phyloP scores from a whole-genome alignment of 1,140 invertebrate genomes.

The Drosophila nigromelanica region DNA sequence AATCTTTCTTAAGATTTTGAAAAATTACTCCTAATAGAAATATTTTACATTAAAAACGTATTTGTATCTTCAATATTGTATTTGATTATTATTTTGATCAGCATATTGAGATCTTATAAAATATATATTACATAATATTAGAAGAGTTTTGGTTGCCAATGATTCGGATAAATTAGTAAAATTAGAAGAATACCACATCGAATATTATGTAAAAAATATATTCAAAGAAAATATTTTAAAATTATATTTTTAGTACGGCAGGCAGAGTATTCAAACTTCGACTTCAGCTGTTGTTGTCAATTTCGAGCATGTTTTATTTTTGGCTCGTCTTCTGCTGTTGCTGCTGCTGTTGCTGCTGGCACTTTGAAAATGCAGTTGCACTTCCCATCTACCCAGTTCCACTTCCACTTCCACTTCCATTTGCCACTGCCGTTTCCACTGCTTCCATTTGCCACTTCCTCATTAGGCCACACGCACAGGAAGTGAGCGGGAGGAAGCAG shows the following conservation, averaged over 20 bases:
- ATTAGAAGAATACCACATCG: no score
- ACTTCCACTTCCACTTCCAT: not conserved
- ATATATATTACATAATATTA: no score
- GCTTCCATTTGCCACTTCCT: slow-evolving; percentile 63
- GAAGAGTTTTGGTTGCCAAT: no score
- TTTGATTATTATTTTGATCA: no score
- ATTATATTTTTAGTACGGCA: no score
- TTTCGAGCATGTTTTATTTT: slow-evolving; percentile 16
- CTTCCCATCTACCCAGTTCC: slow-evolving; percentile 14
- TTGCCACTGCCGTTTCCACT: slow-evolving; percentile 52
- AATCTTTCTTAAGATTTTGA: no score
- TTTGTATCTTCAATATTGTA: no score
- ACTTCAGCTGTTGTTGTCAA: not conserved
- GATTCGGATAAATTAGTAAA: no score
- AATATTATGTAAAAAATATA: no score
- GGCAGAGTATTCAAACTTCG: not conserved
- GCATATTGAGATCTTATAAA: no score
- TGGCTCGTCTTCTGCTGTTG: not conserved
- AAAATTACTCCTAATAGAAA: no score
- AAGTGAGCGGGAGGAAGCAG: slow-evolving; percentile 61
- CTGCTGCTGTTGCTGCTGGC: not conserved
- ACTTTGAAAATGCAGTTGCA: slow-evolving; percentile 29
- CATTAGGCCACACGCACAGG: slow-evolving; percentile 76
- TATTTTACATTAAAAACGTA: no score
- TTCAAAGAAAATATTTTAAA: not conserved